Percentiles rank a stretch among this genome's conserved stretches.
phyloP scores from a whole-genome alignment of 2,888 invertebrate species.

The Trachelus troglodyta region DNA sequence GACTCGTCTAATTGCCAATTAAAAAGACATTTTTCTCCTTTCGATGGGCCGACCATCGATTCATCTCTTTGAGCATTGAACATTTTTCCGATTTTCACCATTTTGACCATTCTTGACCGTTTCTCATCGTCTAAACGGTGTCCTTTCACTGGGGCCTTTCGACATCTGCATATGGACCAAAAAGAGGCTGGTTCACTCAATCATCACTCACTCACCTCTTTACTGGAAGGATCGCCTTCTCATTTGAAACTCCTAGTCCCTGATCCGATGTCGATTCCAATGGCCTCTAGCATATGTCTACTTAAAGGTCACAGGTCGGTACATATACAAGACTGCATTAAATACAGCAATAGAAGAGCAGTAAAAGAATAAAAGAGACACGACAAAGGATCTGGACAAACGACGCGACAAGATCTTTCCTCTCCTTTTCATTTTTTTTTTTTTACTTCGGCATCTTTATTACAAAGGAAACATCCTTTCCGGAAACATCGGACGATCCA shows the following conservation, averaged over 20 bases:
- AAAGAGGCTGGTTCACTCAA: too few relatives aligned
- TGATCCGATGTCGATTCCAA: too few relatives aligned
- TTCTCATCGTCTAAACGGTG: conserved; percentile 6
- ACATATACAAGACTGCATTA: too few relatives aligned
- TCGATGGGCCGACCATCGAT: not conserved
- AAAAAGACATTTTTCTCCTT: conserved; percentile 57
- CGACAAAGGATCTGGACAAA: conserved; percentile 8
- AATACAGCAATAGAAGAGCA: too few relatives aligned
- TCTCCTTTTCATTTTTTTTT: not conserved
- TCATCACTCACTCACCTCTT: too few relatives aligned
- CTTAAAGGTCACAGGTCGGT: too few relatives aligned
- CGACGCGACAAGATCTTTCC: conserved; percentile 18
- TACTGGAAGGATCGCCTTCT: too few relatives aligned
- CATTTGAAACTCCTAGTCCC: too few relatives aligned
- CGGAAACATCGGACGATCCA: conserved; percentile 33
- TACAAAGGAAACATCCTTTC: conserved; percentile 9
- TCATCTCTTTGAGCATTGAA: too few relatives aligned
- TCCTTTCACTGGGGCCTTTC: conserved; percentile 17
- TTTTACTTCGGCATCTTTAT: conserved; percentile 10
- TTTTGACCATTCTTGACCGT: too few relatives aligned
- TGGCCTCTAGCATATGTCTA: too few relatives aligned
- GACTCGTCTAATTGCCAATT: conserved; percentile 65
- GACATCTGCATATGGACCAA: conserved; percentile 31
- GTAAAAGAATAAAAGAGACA: not conserved
- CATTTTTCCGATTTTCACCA: too few relatives aligned